Conservation (phyloP, 2,797 vertebrate genomes). For the Pteropus rufus region DNA sequence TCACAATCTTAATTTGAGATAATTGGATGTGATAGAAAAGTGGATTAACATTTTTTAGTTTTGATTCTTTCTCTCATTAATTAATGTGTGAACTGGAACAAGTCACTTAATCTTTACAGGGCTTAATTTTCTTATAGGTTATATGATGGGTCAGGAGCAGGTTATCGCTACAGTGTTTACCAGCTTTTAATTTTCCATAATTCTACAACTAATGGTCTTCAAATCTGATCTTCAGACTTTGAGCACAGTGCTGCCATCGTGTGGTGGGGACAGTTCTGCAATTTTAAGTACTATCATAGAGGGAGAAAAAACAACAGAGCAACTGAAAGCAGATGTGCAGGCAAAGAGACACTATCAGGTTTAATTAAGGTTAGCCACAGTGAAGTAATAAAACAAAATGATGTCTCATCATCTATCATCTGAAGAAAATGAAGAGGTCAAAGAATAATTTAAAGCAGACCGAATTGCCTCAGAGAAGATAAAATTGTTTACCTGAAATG, state of each 20-base stretch:
- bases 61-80: not conserved
- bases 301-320: not conserved
- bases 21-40: not conserved
- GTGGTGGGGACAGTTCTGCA: not conserved
- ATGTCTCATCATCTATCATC: not conserved
- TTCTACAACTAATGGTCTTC: not conserved
- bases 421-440: not conserved
- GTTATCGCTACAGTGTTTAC: not conserved
- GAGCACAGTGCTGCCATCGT: slow-evolving; percentile 5
- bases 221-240: not conserved
- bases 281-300: not conserved
- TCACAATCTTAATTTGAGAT: not conserved
- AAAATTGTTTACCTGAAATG: slow-evolving; percentile 16
- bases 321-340: not conserved
- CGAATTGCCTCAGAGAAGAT: not conserved
- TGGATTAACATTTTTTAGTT: not conserved
- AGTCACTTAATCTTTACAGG: not conserved
- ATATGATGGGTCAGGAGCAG: not conserved
- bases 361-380: slow-evolving; percentile 35
- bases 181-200: not conserved
- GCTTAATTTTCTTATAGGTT: not conserved
- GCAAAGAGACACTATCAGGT: not conserved
- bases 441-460: slow-evolving; percentile 9
- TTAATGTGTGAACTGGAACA: not conserved
- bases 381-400: slow-evolving; percentile 33